Evolutionary conservation across 2,113 vertebrate species (phyloP).

Genomic region (Poeciliopsis retropinna): DNA sequence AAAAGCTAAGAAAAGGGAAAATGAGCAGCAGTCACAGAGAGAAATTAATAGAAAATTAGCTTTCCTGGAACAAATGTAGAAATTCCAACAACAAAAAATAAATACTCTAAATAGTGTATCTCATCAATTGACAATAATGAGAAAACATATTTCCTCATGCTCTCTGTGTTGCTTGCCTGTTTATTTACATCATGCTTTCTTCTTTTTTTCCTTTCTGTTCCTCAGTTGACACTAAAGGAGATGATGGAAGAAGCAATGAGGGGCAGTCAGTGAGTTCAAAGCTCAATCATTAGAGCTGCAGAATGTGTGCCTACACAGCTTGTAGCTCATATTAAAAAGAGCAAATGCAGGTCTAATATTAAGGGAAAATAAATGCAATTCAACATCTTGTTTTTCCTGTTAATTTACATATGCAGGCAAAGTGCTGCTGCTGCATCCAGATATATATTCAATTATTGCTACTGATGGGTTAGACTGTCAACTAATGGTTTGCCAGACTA

Average conservation of each 20-base stretch:
- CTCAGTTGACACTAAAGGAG: constrained; percentile 26
- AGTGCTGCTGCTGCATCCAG: constrained; percentile 20
- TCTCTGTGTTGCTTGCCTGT: not conserved
- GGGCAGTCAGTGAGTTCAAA: constrained; percentile 37
- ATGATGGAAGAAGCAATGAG: constrained; percentile 32
- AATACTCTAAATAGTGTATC: not conserved
- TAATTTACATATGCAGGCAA: not conserved
- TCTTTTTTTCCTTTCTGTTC: not conserved
- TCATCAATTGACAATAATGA: not conserved
- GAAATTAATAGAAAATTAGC: constrained; percentile 21
- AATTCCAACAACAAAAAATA: not conserved
- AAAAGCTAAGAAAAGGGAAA: constrained; percentile 28
- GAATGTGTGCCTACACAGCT: constrained; percentile 11
- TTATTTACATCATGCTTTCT: not conserved
- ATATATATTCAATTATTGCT: constrained; percentile 1
- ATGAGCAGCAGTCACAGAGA: not conserved
- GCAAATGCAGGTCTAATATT: constrained; percentile 24
- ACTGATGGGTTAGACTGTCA: not conserved
- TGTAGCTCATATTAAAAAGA: constrained; percentile 19
- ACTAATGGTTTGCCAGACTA: not conserved
- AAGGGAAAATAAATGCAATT: constrained; percentile 3
- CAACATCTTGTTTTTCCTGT: constrained; percentile 33
- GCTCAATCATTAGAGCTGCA: constrained; percentile 37
- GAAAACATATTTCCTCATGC: not conserved
- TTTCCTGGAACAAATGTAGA: constrained; percentile 4